These are phyloP conservation scores for Galaxias olidus DNA, from an alignment of 2,797 vertebrate genomes.

Conservation along the genomic window DNA sequence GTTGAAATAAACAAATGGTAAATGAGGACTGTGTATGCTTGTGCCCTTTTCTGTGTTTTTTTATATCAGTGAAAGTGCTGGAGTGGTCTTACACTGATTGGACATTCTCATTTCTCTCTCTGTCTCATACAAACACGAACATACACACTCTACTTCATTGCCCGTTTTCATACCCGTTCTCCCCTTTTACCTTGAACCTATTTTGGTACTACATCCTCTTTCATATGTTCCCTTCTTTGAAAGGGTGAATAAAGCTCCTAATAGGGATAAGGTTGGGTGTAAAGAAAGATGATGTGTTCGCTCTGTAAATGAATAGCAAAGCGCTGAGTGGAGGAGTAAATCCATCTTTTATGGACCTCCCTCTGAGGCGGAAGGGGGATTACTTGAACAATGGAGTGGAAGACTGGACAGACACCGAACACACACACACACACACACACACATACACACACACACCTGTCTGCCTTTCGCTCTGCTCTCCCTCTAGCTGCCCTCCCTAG, in stretches of 20 bases:
- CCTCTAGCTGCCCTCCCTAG: background rate
- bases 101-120: background rate
- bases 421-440: background rate
- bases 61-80: too few species aligned
- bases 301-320: constrained; percentile 34
- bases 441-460: constrained; percentile 8
- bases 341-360: constrained; percentile 53
- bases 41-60: too few species aligned
- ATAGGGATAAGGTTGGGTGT: constrained; percentile 2
- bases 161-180: constrained; percentile 10
- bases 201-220: constrained; percentile 40
- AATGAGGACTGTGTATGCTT: too few species aligned
- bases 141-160: constrained; percentile 28
- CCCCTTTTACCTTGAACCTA: constrained; percentile 27
- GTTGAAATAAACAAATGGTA: too few species aligned
- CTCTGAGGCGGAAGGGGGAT: constrained; percentile 44
- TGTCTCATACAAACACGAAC: constrained; percentile 17
- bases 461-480: constrained; percentile 21
- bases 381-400: constrained; percentile 35
- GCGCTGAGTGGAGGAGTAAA: constrained; percentile 47
- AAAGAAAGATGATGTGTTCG: background rate
- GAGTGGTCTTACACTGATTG: too few species aligned
- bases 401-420: constrained; percentile 14
- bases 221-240: constrained; percentile 18
- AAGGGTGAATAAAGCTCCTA: constrained; percentile 22